Evolutionary conservation across 2,113 vertebrate genomes (phyloP).

Genomic region (Pogona vitticeps): DNA sequence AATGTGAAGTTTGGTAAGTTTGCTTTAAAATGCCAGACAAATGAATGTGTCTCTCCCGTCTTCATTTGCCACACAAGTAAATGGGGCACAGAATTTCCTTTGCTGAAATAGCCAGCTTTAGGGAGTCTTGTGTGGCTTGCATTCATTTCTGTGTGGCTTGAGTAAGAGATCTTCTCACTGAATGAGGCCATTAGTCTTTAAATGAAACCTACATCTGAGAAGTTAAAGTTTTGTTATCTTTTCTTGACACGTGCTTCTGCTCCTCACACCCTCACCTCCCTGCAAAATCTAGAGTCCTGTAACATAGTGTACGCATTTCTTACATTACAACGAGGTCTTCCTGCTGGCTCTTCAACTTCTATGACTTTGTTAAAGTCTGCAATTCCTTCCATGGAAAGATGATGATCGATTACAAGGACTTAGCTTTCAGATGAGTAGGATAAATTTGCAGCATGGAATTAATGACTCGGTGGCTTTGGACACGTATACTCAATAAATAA

Average conservation of each 20-base stretch:
- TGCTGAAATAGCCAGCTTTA: background rate
- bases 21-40: background rate
- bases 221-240: slow-evolving; percentile 64
- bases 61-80: slow-evolving; percentile 67
- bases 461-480: slow-evolving; percentile 52
- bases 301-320: slow-evolving; percentile 45
- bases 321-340: slow-evolving; percentile 47
- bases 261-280: too few relatives aligned
- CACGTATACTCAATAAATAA: slow-evolving; percentile 51
- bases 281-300: slow-evolving; percentile 61
- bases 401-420: slow-evolving; percentile 57
- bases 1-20: background rate
- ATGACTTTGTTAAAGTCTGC: slow-evolving; percentile 48
- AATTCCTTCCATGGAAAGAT: slow-evolving; percentile 63
- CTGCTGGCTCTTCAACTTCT: slow-evolving; percentile 25
- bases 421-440: slow-evolving; percentile 62
- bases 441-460: slow-evolving; percentile 64
- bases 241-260: background rate
- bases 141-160: background rate
- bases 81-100: slow-evolving; percentile 5
- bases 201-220: slow-evolving; percentile 62
- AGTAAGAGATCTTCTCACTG: background rate
- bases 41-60: background rate
- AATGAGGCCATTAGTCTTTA: slow-evolving; percentile 53
- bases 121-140: background rate